Base-by-base conservation (phyloP, 2,113 vertebrate species). In the Sinocyclocheilus anophthalmus region DNA sequence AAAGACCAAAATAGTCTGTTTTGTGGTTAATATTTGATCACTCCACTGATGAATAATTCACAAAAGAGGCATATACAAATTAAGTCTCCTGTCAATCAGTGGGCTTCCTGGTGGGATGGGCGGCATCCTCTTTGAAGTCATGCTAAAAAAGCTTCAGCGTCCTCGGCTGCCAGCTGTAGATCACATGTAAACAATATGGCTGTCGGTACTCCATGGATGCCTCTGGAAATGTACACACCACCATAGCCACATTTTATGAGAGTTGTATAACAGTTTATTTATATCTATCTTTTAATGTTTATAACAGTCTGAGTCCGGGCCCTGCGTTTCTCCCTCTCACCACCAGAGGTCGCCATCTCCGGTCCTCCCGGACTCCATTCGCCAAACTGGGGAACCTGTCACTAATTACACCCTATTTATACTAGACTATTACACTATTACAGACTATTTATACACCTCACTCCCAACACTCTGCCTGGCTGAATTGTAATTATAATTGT, bases 21-120 rank as follows among this genome's bases (percentile, higher is more conserved):
- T 63, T 26, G 42, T 45, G 10, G 33, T 88, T 81, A 85, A 85
- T 88, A 81, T 85, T 85, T 85, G 69, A 85, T 85, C 30, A 26
- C 26, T 70, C 76, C 61, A 24, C n/a, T 26, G n/a, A 42, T 88
- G 59, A 86, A 81, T 88, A 70, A 84, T 88, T 84, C 50, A 88
- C 5, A 67, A 3, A 33, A 13, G 42, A 20, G 50, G 45, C 70
- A 12, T 81, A 80, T 86, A 59, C n/a, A 63, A 84, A 37, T 80
- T 37, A 84, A 63, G 59, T 84, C 80, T 82, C 24, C 61, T 77
- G 61, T 72, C 85, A 80, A 70, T 88, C 81, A 84, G 26, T 76
- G 65, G 48, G 37, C 11, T 84, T 70, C 33, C 76, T 26, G 20
- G 69, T 81, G 82, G 26, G 16, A 16, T 50, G 59, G 61, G 88